Evolutionary conservation across 2,797 vertebrate genomes (phyloP).

Genomic region (Ceryle rudis): DNA sequence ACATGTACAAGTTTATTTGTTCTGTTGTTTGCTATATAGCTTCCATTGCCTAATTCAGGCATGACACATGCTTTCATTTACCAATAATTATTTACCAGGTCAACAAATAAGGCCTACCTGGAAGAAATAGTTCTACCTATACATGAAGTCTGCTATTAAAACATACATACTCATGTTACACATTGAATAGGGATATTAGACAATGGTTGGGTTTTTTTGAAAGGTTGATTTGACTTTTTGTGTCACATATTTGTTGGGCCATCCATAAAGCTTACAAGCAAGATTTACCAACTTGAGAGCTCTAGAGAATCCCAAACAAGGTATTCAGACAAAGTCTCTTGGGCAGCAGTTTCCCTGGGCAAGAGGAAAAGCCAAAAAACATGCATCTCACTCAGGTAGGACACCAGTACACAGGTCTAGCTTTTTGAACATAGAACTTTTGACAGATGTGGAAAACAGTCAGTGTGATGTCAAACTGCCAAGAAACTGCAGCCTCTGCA

Average conservation of each 20-base stretch:
- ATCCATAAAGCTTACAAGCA: not conserved
- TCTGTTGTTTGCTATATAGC: not conserved
- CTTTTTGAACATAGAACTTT: not conserved
- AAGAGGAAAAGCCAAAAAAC: not conserved
- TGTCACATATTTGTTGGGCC: not conserved
- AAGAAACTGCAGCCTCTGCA: not conserved
- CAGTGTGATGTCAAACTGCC: not conserved
- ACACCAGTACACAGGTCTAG: not conserved
- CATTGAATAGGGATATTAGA: not conserved
- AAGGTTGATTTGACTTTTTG: not conserved
- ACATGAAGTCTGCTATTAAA: not conserved
- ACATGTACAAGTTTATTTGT: not conserved
- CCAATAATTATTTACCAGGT: not conserved
- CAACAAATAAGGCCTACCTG: not conserved
- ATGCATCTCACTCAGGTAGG: not conserved
- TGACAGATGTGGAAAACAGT: not conserved
- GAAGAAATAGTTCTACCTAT: not conserved
- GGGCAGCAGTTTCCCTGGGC: not conserved
- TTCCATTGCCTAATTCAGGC: not conserved
- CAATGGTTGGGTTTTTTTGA: not conserved
- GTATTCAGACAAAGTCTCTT: not conserved
- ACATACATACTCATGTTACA: rapidly evolving
- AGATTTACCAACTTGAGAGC: not conserved
- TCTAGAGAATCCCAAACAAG: not conserved
- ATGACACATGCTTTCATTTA: not conserved